Evolutionary conservation across 2,797 vertebrate species (phyloP).

Genomic region (Chromobotia macracanthus): DNA sequence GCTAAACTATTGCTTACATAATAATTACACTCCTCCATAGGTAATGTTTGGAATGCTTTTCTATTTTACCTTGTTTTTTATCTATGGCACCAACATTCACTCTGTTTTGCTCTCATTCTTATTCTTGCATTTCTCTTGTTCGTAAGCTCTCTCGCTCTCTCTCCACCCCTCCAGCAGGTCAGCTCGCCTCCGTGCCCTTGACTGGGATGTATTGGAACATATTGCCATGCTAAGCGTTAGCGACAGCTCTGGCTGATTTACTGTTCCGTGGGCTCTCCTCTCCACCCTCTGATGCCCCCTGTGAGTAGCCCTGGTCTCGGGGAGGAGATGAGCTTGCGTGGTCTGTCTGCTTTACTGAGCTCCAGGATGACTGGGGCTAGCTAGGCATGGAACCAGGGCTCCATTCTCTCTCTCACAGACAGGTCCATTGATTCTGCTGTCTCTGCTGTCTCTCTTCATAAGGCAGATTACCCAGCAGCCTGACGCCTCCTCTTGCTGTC

Average conservation of each 20-base stretch:
- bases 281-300: conserved; percentile 43
- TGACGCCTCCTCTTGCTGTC: conserved; percentile 33
- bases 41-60: neutral
- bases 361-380: conserved; percentile 35
- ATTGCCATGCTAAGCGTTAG: conserved; percentile 50
- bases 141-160: neutral
- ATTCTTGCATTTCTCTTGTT: conserved; percentile 26
- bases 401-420: conserved; percentile 36
- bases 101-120: neutral
- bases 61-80: neutral
- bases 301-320: conserved; percentile 41
- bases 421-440: conserved; percentile 51
- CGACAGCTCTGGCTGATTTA: conserved; percentile 54
- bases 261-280: conserved; percentile 42
- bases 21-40: neutral
- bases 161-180: conserved; percentile 34
- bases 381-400: conserved; percentile 38
- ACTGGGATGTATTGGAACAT: conserved; percentile 54
- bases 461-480: conserved; percentile 33
- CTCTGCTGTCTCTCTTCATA: conserved; percentile 41
- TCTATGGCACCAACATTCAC: conserved; percentile 4
- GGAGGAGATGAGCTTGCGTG: conserved; percentile 57
- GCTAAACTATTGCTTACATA: neutral
- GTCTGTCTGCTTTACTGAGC: conserved; percentile 55
- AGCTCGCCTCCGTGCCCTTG: conserved; percentile 46